Evolutionary conservation across 2,113 vertebrate species (phyloP).

Genomic region (Parus major): DNA sequence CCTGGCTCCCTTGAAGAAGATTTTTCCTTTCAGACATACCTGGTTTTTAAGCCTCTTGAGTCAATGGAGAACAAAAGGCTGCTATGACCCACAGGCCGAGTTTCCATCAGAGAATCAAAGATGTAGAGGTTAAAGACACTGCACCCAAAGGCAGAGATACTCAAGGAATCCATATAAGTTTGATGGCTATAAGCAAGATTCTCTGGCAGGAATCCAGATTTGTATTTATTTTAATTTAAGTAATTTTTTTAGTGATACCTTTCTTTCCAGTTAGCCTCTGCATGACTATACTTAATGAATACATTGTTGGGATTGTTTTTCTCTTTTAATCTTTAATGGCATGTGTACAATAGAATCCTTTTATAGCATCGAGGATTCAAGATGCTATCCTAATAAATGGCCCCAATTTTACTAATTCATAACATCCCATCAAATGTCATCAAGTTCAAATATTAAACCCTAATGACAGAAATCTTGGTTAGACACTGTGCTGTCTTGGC

Average conservation of each 20-base stretch:
- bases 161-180: neutral
- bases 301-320: neutral
- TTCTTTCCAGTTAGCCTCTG: neutral
- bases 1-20: neutral
- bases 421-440: neutral
- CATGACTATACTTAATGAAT: neutral
- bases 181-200: neutral
- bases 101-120: neutral
- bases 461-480: neutral
- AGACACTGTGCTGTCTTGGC: neutral
- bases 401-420: neutral
- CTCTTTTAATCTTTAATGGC: neutral
- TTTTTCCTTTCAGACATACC: neutral
- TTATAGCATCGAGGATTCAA: neutral
- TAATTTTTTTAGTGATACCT: neutral
- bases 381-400: neutral
- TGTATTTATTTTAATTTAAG: neutral
- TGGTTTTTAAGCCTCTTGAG: neutral
- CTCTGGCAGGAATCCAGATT: neutral
- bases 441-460: neutral
- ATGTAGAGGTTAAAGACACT: neutral
- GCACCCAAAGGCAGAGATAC: neutral
- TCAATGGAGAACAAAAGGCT: neutral
- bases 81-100: neutral
- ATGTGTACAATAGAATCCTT: neutral